Evolutionary conservation across 2,113 vertebrate species (phyloP), one percentile per base, ranked within the genome.

Genomic region (Phocoena sinus): DNA sequence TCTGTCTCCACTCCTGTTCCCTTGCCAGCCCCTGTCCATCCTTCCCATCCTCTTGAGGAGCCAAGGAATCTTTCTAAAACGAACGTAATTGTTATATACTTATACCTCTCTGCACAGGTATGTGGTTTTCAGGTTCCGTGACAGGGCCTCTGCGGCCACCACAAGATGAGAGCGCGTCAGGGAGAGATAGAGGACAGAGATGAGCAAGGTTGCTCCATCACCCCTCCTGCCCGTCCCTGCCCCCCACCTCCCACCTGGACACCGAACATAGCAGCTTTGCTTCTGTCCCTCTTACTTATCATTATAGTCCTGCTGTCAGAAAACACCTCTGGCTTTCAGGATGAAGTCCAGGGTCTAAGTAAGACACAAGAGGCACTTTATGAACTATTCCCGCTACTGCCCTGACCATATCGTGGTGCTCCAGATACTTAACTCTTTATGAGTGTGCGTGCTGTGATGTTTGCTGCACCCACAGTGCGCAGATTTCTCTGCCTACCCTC

Each of bases 401-500:
- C n/a, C 21, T 67, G 60, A 31, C 17, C 21, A 4, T n/a, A 13
- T 2, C 1, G 1, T 21, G 38, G 8, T 21, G 13, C 15, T 7
- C 20, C 4, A 0, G 20, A 10, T 20, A 11, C 31, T 15, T 28
- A 33, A 14, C 58, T 18, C 44, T 25, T 50, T 3, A 12, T 38
- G 44, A 11, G 2, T 0, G 0, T 47, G 21, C 6, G 9, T n/a
- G 58, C 38, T 21, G 0, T 28, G n/a, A 28, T 23, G 10, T 20
- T n/a, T 10, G 38, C 67, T 56, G 1, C 2, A 20, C 33, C 28
- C 23, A 1, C 21, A 14, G 15, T 5, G 53, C 28, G 71, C 3
- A 0, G 11, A 9, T 53, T 70, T 83, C 41, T 44, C 33, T 71
- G 68, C 41, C 41, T 68, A 23, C 23, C 2, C 31, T 15, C 17